A percentile compares a stretch with the other conserved stretches of the same genome.
Conservation (phyloP, 2,113 vertebrate genomes). For the Salvelinus alpinus region DNA sequence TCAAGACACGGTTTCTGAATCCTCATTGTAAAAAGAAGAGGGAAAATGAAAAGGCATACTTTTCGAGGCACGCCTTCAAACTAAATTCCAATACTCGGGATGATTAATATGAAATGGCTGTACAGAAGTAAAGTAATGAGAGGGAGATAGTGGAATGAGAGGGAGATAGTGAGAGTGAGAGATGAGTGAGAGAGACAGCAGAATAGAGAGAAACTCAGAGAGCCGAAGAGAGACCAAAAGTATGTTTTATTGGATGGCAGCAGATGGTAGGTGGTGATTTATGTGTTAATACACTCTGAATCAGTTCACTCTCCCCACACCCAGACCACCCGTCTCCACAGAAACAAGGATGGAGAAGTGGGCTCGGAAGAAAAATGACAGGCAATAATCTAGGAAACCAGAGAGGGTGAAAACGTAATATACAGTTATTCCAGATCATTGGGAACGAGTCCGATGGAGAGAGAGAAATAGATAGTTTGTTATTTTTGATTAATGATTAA, state of each 20-base stretch:
- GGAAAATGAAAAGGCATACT: neutral
- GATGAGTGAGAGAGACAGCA: conserved; percentile 1
- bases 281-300: conserved; percentile 44
- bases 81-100: conserved; percentile 45
- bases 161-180: neutral
- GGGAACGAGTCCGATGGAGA: neutral
- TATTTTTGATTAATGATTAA: neutral
- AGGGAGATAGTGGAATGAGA: too few species aligned
- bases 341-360: neutral
- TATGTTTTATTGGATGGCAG: conserved; percentile 42
- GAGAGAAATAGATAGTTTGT: conserved; percentile 3
- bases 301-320: conserved; percentile 18
- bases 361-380: conserved; percentile 28
- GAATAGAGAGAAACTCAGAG: neutral
- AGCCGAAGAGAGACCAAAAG: conserved; percentile 13
- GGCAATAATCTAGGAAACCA: conserved; percentile 20
- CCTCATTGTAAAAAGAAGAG: conserved; percentile 18
- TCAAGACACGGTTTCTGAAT: conserved; percentile 21
- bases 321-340: conserved; percentile 5
- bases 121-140: neutral
- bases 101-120: conserved; percentile 55
- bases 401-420: conserved; percentile 45
- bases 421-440: conserved; percentile 17
- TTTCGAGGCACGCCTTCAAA: conserved; percentile 15
- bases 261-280: conserved; percentile 45